Evolutionary conservation across 2,797 vertebrate genomes (phyloP), one percentile per base, ranked within the genome.

Genomic region (Threskiornis aethiopicus): DNA sequence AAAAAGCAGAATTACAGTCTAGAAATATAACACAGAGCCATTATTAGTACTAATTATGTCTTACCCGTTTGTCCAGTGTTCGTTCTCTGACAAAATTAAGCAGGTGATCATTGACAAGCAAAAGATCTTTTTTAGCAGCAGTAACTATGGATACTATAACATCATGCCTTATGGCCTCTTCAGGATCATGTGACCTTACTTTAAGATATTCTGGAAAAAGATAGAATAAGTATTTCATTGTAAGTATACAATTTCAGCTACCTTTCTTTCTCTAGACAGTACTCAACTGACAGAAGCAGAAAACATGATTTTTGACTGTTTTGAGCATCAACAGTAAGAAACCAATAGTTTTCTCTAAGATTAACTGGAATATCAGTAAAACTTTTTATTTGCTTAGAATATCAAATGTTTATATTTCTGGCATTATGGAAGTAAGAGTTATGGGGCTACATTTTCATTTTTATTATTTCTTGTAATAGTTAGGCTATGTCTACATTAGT

Each of bases 61-160:
- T 99, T 97, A 99, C 99, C 98, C 99, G 97, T 94, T 99, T 99
- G 96, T 99, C 99, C 96, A 99, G 97, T 13, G 99, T 99, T 97
- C 99, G 98, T 95, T 99, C 99, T 97, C 99, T 99, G 62, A 99
- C 99, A 92, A 99, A 99, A 98, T 99, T 99, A 92, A 99, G 99
- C 91, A 99, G 97, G 6, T 99, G 99, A 96, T 99, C 99, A 70
- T 99, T 99, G 96, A 99, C 99, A 26, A 99, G 98, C 52, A 99
- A 98, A 92, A 99, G 98, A 97, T 99, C 99, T 97, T 99, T 99
- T 98, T 99, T 99, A 97, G 99, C 99, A 95, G 99, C 99, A 20
- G 99, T 99, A 97, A 99, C 99, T 97, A 99, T 99, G 85, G 99
- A 99, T 89, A 99, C 99, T 67, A 99, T 99, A 96, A 99, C 99